A percentile compares a stretch with the other conserved stretches of the same genome.
Conservation (phyloP, 2,888 invertebrate species). For the Emmelina monodactyla region DNA sequence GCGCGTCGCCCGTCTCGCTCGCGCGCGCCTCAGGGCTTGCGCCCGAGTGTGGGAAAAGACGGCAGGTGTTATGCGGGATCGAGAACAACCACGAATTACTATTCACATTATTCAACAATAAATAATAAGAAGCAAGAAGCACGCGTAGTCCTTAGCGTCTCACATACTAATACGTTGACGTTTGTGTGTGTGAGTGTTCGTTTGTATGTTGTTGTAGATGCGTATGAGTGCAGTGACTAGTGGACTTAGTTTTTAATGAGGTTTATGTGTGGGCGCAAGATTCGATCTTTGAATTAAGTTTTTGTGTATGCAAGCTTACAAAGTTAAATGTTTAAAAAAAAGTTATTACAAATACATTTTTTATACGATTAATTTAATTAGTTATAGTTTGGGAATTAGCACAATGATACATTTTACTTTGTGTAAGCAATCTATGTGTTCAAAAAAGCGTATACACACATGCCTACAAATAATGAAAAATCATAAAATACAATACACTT, state of each 20-base stretch:
- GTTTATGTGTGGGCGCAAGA: constrained; percentile 57
- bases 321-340: no score
- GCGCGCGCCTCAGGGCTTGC: constrained; percentile 42
- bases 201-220: constrained; percentile 21
- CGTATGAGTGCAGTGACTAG: constrained; percentile 24
- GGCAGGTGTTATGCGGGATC: constrained; percentile 69
- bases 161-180: constrained; percentile 47
- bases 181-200: constrained; percentile 31
- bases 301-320: no score
- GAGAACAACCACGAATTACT: constrained; percentile 67
- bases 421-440: no score
- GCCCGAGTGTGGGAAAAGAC: constrained; percentile 67
- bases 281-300: no score
- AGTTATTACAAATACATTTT: no score
- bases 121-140: constrained; percentile 66
- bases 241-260: constrained; percentile 35
- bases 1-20: constrained; percentile 32
- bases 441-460: no score
- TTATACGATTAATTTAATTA: no score
- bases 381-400: no score
- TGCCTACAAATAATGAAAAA: no score
- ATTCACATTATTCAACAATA: constrained; percentile 67
- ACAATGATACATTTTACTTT: no score
- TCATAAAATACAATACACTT: no score
- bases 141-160: constrained; percentile 48